Evolutionary conservation across 1,140 invertebrate genomes (phyloP), one percentile per base, ranked within the genome.

Genomic region (Neelides sp.): DNA sequence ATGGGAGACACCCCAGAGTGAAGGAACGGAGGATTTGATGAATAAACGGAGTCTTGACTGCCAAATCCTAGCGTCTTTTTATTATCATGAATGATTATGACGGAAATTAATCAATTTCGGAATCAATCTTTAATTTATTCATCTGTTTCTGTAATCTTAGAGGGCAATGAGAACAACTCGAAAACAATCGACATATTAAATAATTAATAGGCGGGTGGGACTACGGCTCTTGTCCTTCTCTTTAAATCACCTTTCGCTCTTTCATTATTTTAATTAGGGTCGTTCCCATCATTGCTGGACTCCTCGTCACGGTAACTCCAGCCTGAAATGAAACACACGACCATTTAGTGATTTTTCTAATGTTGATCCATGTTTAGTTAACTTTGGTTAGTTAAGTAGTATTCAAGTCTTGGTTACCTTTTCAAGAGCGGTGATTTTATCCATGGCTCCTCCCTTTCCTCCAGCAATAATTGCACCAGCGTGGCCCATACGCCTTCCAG

Each of bases 381-480:
- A 40, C 8, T 1, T 10, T 30, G 13, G n/a, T 15, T 27, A 28
- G 1, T 22, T 43, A 32, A 24, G 15, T 41, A 30, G 19, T 26
- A 48, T 28, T 8, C 12, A 22, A 50, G 19, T 47, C 19, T 22
- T 19, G 61, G 66, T 71, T 57, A 85, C 83, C 65, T 84, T 80
- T 73, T 91, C 84, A 48, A 99, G 72, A 50, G 96, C 92, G 65
- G 89, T 82, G 57, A 99, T 99, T 74, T 99, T 99, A 64, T 96
- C 94, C 70, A 91, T 82, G 57, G 93, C 95, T 50, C 91, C 92
- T 55, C 95, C 95, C 71, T 97, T 97, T 28, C 94, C 95, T 22
- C 95, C 94, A 19, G 93, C 91, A 68, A 98, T 98, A 62, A 98
- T 98, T 59, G 95, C 95, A 61, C 95, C 95, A 57, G 95, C 95